These are phyloP conservation scores for Coptotermes formosanus DNA, from an alignment of 1,140 invertebrate genomes.

Conservation along the genomic window DNA sequence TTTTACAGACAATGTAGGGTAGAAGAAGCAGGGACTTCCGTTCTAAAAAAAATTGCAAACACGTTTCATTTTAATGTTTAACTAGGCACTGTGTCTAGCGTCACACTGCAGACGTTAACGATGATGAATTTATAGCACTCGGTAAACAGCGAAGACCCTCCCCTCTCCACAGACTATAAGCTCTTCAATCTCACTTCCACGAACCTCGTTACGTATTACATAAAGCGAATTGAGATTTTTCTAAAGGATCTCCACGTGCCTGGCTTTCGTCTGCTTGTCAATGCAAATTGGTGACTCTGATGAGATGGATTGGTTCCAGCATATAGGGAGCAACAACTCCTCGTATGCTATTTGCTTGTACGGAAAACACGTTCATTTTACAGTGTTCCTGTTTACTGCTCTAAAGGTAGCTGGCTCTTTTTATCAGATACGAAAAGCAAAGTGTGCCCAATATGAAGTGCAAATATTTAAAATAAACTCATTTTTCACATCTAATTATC, in stretches of 20 bases:
- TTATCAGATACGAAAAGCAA: too few relatives aligned
- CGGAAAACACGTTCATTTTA: too few relatives aligned
- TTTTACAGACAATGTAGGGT: background rate
- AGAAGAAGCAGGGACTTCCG: background rate
- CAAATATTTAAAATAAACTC: too few relatives aligned
- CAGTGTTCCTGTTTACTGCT: too few relatives aligned
- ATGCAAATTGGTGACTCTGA: background rate
- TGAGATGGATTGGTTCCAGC: background rate
- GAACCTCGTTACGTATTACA: background rate
- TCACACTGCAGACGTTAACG: background rate
- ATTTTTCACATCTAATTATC: too few relatives aligned
- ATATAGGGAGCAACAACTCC: background rate
- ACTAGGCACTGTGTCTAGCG: background rate
- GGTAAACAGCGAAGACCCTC: background rate
- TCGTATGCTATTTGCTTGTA: background rate
- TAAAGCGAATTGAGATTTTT: slow-evolving; percentile 9
- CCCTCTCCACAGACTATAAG: background rate
- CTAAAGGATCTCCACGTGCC: background rate
- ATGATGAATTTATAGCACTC: slow-evolving; percentile 9
- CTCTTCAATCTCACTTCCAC: slow-evolving; percentile 13
- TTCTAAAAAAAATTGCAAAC: slow-evolving; percentile 10
- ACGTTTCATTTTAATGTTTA: slow-evolving; percentile 3
- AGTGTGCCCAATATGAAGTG: too few relatives aligned
- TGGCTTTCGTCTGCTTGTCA: background rate
- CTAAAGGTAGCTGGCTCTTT: too few relatives aligned